phyloP scores from a whole-genome alignment of 2,888 invertebrate genomes.

The Caenorhabditis japonica region DNA sequence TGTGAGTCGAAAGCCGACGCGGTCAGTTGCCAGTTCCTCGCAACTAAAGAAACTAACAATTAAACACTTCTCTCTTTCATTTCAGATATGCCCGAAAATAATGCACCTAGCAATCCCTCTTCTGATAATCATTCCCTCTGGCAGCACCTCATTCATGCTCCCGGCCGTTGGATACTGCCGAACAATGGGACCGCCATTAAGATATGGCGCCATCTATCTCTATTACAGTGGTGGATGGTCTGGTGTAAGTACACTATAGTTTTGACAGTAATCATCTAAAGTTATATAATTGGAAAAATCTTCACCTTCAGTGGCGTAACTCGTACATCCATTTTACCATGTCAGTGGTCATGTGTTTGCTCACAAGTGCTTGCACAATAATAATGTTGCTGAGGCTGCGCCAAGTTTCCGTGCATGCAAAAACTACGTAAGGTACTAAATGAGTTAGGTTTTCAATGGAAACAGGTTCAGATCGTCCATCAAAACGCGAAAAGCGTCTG shows the following conservation, averaged over 20 bases:
- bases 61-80: no score
- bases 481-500: slow-evolving; percentile 13
- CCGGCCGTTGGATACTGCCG: slow-evolving; percentile 44
- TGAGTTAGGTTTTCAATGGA: neutral
- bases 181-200: slow-evolving; percentile 27
- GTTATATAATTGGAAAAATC: no score
- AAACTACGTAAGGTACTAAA: slow-evolving; percentile 1
- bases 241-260: slow-evolving; percentile 6
- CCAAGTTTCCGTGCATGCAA: neutral
- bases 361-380: slow-evolving; percentile 12
- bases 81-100: slow-evolving; percentile 26
- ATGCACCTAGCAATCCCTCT: slow-evolving; percentile 13
- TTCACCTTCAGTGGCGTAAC: slow-evolving; percentile 24
- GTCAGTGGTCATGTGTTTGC: slow-evolving; percentile 23
- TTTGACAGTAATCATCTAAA: neutral
- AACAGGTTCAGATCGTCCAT: slow-evolving; percentile 14
- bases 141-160: slow-evolving; percentile 32
- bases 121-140: slow-evolving; percentile 21
- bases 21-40: no score
- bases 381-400: slow-evolving; percentile 33
- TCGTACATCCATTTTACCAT: slow-evolving; percentile 33
- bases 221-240: slow-evolving; percentile 24
- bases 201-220: slow-evolving; percentile 22
- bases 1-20: no score
- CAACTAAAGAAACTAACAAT: no score